A percentile compares a stretch with the other conserved stretches of the same genome.
phyloP scores from a whole-genome alignment of 1,140 invertebrate species.

The Goniozus legneri region DNA sequence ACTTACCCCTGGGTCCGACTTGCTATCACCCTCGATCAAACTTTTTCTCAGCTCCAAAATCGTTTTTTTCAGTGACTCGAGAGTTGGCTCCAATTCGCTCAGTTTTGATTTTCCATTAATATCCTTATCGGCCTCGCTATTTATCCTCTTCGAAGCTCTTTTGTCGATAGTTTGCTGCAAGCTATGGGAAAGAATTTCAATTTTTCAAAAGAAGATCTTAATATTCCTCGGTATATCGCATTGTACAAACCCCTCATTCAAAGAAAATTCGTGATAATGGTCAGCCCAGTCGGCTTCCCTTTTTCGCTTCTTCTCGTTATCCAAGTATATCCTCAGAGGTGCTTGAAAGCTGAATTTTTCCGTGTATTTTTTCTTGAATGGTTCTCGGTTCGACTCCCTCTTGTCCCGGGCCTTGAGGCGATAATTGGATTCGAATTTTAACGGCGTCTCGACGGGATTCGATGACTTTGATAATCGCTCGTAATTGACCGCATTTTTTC shows the following conservation, averaged over 20 bases:
- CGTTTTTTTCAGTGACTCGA: conserved; percentile 26
- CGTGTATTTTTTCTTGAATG: conserved; percentile 8
- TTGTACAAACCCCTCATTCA: no score
- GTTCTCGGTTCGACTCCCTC: conserved; percentile 11
- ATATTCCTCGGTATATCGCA: no score
- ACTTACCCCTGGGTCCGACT: background rate
- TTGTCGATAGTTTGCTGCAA: no score
- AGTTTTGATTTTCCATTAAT: background rate
- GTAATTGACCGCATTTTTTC: background rate
- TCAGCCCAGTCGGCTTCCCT: background rate
- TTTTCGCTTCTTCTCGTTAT: conserved; percentile 3
- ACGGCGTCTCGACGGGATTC: no score
- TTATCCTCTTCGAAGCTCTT: no score
- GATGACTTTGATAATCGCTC: background rate
- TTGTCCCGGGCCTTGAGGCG: conserved; percentile 16
- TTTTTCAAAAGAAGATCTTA: no score
- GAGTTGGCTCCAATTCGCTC: conserved; percentile 4
- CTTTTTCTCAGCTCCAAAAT: conserved; percentile 22
- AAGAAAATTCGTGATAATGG: no score
- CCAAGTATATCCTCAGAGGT: conserved; percentile 6
- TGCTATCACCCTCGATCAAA: conserved; percentile 10
- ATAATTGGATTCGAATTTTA: no score
- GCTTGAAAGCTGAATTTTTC: background rate
- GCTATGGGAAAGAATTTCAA: no score
- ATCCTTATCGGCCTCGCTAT: no score